Evolutionary conservation across 1,140 invertebrate genomes (phyloP).

Genomic region (Drosophila lacertosa): DNA sequence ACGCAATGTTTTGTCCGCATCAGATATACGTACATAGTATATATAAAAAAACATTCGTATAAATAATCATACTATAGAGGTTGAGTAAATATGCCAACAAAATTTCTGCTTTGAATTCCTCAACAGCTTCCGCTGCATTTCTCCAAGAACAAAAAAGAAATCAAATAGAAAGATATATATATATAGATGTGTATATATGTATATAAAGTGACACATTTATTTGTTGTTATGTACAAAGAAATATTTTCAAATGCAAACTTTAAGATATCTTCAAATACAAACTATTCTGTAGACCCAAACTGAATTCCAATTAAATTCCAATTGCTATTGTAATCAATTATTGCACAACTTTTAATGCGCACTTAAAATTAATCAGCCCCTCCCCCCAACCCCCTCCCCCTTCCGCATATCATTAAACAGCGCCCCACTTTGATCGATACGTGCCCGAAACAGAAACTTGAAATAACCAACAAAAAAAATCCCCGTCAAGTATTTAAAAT

Average conservation of each 20-base stretch:
- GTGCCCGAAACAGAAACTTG: slow-evolving; percentile 36
- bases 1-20: slow-evolving; percentile 50
- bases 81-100: slow-evolving; percentile 30
- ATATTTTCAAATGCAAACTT: no score
- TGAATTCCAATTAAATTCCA: slow-evolving; percentile 12
- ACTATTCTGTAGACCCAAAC: no score
- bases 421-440: slow-evolving; percentile 29
- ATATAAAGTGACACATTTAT: no score
- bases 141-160: not conserved
- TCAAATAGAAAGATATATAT: no score
- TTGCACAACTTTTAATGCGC: slow-evolving; percentile 24
- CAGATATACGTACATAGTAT: no score
- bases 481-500: slow-evolving; percentile 31
- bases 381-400: no score
- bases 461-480: slow-evolving; percentile 8
- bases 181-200: no score
- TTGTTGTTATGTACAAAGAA: no score
- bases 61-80: slow-evolving; percentile 7
- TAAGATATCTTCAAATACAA: no score
- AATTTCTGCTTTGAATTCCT: slow-evolving; percentile 3
- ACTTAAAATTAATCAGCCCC: slow-evolving; percentile 5
- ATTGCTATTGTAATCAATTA: slow-evolving; percentile 19
- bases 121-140: slow-evolving; percentile 44
- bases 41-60: slow-evolving; percentile 27
- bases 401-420: not conserved